Conservation (phyloP, 1,140 invertebrate genomes). For the Calephelis nemesis region DNA sequence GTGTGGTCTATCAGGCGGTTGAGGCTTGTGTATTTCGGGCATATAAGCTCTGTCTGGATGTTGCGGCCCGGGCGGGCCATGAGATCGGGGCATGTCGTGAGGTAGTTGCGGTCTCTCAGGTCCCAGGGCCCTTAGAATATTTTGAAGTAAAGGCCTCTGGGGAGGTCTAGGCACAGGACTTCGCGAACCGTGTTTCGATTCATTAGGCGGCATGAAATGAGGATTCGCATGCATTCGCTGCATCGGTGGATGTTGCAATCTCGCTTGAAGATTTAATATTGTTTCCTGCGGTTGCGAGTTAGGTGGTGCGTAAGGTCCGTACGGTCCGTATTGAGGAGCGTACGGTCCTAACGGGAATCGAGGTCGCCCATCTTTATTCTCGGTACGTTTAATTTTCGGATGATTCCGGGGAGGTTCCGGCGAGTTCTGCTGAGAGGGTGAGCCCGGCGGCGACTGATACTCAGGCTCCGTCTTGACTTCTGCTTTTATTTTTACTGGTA, state of each 20-base stretch:
- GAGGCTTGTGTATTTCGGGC: not conserved
- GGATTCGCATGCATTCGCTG: conserved; percentile 43
- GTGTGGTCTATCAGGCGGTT: not conserved
- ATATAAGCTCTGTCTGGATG: not conserved
- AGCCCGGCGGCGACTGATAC: conserved; percentile 50
- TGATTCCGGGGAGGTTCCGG: conserved; percentile 52
- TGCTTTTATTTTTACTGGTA: conserved; percentile 55
- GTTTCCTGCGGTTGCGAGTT: conserved; percentile 27
- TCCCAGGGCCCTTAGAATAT: conserved; percentile 4
- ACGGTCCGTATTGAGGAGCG: conserved; percentile 71
- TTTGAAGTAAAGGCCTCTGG: conserved; percentile 18
- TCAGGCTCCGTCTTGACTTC: conserved; percentile 66
- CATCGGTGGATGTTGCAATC: conserved; percentile 34
- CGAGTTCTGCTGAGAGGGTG: conserved; percentile 42
- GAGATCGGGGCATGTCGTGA: conserved; percentile 22
- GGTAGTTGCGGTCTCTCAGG: conserved; percentile 27
- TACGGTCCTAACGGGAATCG: conserved; percentile 69
- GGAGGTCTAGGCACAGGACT: conserved; percentile 2
- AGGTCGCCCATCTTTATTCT: conserved; percentile 58
- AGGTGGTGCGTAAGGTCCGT: conserved; percentile 64
- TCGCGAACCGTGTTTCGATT: not conserved
- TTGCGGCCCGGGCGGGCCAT: conserved; percentile 1
- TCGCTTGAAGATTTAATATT: conserved; percentile 31
- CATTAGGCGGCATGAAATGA: conserved; percentile 18
- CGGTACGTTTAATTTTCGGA: conserved; percentile 68